Evolutionary conservation across 2,113 vertebrate species (phyloP), one percentile per base, ranked within the genome.

Genomic region (Anas platyrhynchos): DNA sequence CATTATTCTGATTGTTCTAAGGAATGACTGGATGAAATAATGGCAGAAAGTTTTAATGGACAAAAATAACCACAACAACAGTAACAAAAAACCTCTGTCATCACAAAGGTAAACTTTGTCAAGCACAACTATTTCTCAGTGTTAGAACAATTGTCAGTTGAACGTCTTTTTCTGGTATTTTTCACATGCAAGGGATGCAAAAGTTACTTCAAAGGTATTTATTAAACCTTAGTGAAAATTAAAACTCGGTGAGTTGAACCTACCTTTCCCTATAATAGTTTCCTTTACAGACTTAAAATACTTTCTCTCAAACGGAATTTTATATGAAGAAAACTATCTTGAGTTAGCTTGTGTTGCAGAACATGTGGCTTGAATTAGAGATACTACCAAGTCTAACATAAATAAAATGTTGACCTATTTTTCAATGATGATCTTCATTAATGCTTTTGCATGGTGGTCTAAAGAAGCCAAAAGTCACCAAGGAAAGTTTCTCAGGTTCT

Each of bases 301-400:
- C 1, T 78, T 89, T 72, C 8, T 82, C 8, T 78, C 29, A n/a
- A 21, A 23, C 9, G 61, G 27, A 46, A 80, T 65, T 88, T 73
- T 86, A 9, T 18, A 55, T 3, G 16, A 71, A 69, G 26, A 74
- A 48, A 66, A 2, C 1, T 34, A 17, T 43, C 16, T 56, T 56
- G 44, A 66, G 11, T 65, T 77, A 74, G 2, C 7, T 71, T 71
- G 21, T 63, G 41, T 7, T 67, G 16, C 15, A 59, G 21, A 91
- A n/a, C 8, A 75, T 25, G 20, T 58, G 7, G 9, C 2, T 77
- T 86, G 13, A 25, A 26, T 77, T 56, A 62, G 8, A 50, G 61
- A 31, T 6, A 17, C 27, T 43, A 20, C 1, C 3, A 16, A 29
- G 2, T 25, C 32, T 8, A 46, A 29, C 1, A 22, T 5, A 22